These are phyloP conservation scores for Cynoglossus semilaevis DNA, from an alignment of 2,113 vertebrate genomes.

Conservation along the genomic window DNA sequence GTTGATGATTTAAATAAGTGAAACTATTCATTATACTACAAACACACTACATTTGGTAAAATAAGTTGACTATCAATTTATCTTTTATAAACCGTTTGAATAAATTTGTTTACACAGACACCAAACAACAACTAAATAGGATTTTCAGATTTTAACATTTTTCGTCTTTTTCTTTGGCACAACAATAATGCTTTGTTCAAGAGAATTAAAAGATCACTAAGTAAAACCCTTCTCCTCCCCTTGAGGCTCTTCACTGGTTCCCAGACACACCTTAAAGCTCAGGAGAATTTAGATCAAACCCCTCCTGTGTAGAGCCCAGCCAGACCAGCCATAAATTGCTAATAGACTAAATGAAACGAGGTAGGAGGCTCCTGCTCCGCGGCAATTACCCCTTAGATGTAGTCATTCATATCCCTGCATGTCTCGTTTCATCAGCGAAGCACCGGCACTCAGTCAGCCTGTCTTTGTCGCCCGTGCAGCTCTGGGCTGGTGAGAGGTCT, in stretches of 20 bases:
- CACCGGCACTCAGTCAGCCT: constrained; percentile 59
- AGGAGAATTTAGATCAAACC: constrained; percentile 78
- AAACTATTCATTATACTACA: too few relatives aligned
- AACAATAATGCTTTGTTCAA: constrained; percentile 61
- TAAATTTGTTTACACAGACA: too few relatives aligned
- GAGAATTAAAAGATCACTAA: constrained; percentile 65
- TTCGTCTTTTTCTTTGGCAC: constrained; percentile 61
- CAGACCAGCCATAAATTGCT: constrained; percentile 95
- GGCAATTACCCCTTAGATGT: constrained; percentile 78
- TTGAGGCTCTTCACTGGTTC: constrained; percentile 62
- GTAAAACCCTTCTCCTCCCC: constrained; percentile 59
- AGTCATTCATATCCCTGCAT: constrained; percentile 76
- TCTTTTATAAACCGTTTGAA: too few relatives aligned
- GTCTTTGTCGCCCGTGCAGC: constrained; percentile 53
- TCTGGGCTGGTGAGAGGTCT: constrained; percentile 55
- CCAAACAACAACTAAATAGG: too few relatives aligned
- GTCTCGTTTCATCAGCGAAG: constrained; percentile 77
- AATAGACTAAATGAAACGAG: constrained; percentile 89
- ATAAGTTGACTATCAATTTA: too few relatives aligned
- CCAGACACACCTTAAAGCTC: constrained; percentile 68
- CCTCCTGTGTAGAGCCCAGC: constrained; percentile 76
- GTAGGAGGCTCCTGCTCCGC: constrained; percentile 79
- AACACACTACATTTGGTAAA: too few relatives aligned
- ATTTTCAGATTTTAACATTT: constrained; percentile 43
- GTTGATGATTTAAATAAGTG: too few relatives aligned